Evolutionary conservation across 2,113 vertebrate species (phyloP), one percentile per base, ranked within the genome.

Genomic region (Rattus rattus): DNA sequence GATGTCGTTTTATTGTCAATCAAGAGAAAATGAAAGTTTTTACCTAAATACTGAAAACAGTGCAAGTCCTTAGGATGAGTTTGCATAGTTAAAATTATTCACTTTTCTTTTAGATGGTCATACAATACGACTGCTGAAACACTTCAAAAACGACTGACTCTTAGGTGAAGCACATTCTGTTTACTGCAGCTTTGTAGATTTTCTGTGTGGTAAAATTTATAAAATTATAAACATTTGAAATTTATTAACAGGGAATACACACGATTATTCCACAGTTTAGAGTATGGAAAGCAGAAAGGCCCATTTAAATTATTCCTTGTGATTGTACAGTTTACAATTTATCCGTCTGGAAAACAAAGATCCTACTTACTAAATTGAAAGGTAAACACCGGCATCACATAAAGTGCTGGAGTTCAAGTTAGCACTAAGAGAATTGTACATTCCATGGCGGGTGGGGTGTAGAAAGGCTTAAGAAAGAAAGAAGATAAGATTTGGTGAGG

Each of bases 401-500:
- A 97, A 92, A 79, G 83, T 47, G 22, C 14, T 28, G 10, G 36
- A 16, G 28, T 88, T 96, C 72, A 52, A 63, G 28, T 26, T 70
- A 87, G 77, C 13, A 43, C 76, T 47, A 67, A 0, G 49, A 24
- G 56, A 94, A 91, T 12, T 17, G 26, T 49, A 14, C 7, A 65
- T 86, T 88, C 59, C 8, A 33, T 56, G 54, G 28, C 4, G 49
- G 56, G n/a, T n/a, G 67, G 47, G 90, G 85, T 43, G 26, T 88
- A 70, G 36, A 73, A 76, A 83, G 22, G 70, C 26, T 95, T 80
- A 85, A 69, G 65, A 43, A 43, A 54, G 7, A 61, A 63, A 72
- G 33, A 70, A 79, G 67, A 89, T 28, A 7, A n/a, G 28, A 80
- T 49, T 76, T 92, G 88, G 73, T 88, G 79, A 92, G 28, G 80